These are phyloP conservation scores for Oscheius sp. DNA, from an alignment of 2,888 invertebrate species.

Conservation along the genomic window DNA sequence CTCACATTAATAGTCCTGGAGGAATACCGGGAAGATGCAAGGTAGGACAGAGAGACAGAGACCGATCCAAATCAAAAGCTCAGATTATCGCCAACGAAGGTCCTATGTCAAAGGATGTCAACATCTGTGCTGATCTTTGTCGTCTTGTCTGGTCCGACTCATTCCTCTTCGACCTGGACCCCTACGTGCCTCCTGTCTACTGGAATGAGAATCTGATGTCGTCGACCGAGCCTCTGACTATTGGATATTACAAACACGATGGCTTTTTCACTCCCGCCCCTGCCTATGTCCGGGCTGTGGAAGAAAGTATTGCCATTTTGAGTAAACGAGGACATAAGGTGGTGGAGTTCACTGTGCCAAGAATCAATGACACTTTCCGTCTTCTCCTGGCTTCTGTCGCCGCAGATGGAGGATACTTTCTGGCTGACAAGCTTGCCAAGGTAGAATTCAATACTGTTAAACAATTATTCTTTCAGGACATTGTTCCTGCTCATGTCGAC, in stretches of 20 bases:
- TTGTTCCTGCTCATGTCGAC: conserved; percentile 46
- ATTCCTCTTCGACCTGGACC: conserved; percentile 58
- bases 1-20: conserved; percentile 39
- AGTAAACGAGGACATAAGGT: conserved; percentile 52
- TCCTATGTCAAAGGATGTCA: conserved; percentile 61
- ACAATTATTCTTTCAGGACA: conserved; percentile 35
- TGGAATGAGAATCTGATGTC: conserved; percentile 57
- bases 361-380: conserved; percentile 45
- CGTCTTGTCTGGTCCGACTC: conserved; percentile 42
- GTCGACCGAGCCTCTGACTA: conserved; percentile 42
- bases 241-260: conserved; percentile 60
- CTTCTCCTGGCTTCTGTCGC: conserved; percentile 54
- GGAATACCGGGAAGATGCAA: conserved; percentile 60
- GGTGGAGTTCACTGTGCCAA: conserved; percentile 59
- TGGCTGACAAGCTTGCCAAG: conserved; percentile 50
- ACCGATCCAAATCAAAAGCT: too few relatives aligned
- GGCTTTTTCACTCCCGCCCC: conserved; percentile 65
- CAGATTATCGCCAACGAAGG: conserved; percentile 64
- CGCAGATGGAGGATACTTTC: conserved; percentile 61
- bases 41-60: background rate
- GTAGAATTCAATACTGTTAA: conserved; percentile 25
- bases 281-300: conserved; percentile 58
- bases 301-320: conserved; percentile 48
- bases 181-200: conserved; percentile 63
- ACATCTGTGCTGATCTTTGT: conserved; percentile 56